A percentile compares a stretch with the other conserved stretches of the same genome.
phyloP scores from a whole-genome alignment of 2,888 invertebrate genomes.

The Podotricha telesiphe region DNA sequence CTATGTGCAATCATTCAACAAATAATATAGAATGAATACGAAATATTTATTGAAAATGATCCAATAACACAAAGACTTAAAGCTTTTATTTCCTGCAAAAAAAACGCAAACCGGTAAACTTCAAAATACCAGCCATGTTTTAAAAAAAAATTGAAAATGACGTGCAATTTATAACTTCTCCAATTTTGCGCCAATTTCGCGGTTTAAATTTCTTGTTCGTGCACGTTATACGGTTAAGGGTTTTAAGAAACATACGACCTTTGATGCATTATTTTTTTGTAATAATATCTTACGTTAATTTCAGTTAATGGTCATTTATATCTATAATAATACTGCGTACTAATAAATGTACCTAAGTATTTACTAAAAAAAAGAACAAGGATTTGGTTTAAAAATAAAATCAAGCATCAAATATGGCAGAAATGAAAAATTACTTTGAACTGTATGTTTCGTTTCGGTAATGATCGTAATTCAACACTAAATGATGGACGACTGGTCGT shows the following conservation, averaged over 20 bases:
- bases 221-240: constrained; percentile 2
- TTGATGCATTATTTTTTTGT: constrained; percentile 7
- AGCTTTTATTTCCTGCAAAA: constrained; percentile 38
- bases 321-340: background rate
- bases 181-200: constrained; percentile 78
- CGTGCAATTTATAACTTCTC: constrained; percentile 66
- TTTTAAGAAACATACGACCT: constrained; percentile 3
- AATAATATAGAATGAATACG: too few species aligned
- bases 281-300: background rate
- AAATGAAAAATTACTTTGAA: constrained; percentile 47
- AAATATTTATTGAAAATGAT: too few species aligned
- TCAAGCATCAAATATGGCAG: constrained; percentile 44
- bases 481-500: constrained; percentile 26
- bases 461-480: constrained; percentile 21
- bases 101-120: constrained; percentile 47
- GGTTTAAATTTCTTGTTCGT: constrained; percentile 43
- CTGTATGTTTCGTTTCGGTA: constrained; percentile 19
- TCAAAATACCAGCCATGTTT: constrained; percentile 46
- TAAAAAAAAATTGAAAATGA: constrained; percentile 58
- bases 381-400: background rate
- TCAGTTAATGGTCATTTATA: background rate
- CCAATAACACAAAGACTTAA: too few species aligned
- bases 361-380: background rate
- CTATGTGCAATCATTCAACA: too few species aligned
- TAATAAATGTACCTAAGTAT: too few species aligned